phyloP scores from a whole-genome alignment of 2,113 vertebrate genomes.

The Vulpes vulpes region DNA sequence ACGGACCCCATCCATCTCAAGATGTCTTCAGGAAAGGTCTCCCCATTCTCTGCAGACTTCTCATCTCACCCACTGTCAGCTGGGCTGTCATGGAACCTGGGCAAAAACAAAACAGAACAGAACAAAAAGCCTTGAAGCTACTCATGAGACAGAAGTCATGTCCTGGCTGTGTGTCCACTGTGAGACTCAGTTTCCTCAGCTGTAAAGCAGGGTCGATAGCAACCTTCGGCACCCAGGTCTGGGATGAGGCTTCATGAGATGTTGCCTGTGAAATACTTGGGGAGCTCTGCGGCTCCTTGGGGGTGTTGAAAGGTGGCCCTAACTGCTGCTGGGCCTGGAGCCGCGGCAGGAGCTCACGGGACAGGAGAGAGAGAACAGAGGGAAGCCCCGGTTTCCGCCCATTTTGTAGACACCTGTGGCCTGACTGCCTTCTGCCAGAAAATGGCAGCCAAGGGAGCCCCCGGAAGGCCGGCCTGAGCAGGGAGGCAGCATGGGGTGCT shows the following conservation, averaged over 20 bases:
- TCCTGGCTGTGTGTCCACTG: not conserved
- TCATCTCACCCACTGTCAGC: not conserved
- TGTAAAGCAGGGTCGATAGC: not conserved
- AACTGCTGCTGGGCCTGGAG: too few relatives aligned
- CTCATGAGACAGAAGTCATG: not conserved
- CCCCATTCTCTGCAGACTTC: not conserved
- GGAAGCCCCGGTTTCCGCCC: not conserved
- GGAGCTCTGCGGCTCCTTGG: not conserved
- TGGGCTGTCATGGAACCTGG: not conserved
- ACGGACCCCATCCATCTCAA: not conserved
- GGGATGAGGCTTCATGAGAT: not conserved
- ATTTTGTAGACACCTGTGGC: not conserved
- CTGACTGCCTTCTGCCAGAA: not conserved
- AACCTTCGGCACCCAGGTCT: not conserved
- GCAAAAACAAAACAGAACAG: not conserved
- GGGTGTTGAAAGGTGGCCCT: not conserved
- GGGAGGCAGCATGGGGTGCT: not conserved
- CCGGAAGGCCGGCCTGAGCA: not conserved
- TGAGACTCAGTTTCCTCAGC: not conserved
- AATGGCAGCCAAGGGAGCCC: not conserved
- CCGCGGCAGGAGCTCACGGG: rapidly evolving
- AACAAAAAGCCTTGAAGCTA: not conserved
- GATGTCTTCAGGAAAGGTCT: not conserved
- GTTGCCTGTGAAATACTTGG: not conserved
- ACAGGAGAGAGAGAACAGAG: not conserved